Conservation (phyloP, 2,888 invertebrate genomes). For the Drosophila multiciliata region DNA sequence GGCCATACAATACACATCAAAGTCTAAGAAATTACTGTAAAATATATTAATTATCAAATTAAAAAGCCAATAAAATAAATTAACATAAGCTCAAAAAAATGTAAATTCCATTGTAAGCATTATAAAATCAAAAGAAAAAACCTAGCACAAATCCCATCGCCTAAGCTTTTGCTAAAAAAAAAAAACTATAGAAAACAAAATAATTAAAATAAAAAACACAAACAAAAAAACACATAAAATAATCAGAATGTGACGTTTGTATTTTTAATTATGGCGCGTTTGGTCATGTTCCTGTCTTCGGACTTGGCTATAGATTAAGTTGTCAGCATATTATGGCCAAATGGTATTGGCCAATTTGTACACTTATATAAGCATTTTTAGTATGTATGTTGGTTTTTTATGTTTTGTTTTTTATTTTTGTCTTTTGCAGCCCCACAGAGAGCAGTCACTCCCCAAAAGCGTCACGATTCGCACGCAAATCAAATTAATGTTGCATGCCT, state of each 20-base stretch:
- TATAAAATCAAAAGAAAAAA: not conserved
- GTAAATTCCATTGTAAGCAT: not conserved
- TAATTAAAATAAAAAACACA: slow-evolving; percentile 17
- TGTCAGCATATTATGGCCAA: slow-evolving; percentile 67
- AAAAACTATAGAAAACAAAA: slow-evolving; percentile 8
- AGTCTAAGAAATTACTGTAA: not conserved
- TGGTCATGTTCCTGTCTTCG: slow-evolving; percentile 69
- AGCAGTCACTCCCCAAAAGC: slow-evolving; percentile 46
- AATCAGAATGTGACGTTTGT: slow-evolving; percentile 69
- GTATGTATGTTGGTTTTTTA: slow-evolving; percentile 5
- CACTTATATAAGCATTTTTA: slow-evolving; percentile 33
- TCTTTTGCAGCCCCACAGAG: slow-evolving; percentile 7
- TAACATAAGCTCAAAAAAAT: not conserved
- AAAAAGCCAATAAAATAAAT: no score
- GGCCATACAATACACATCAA: not conserved
- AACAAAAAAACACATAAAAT: slow-evolving; percentile 6
- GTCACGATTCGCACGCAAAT: slow-evolving; percentile 76
- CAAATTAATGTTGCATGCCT: slow-evolving; percentile 79
- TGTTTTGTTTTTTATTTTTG: slow-evolving; percentile 17
- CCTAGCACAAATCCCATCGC: not conserved
- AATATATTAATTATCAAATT: not conserved
- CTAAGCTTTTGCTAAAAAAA: slow-evolving; percentile 37
- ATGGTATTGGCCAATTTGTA: slow-evolving; percentile 65
- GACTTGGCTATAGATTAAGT: slow-evolving; percentile 68
- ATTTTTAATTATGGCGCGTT: slow-evolving; percentile 68